A percentile compares a stretch with the other conserved stretches of the same genome.
Evolutionary conservation across 2,113 vertebrate genomes (phyloP).

Genomic region (Silurus glanis): DNA sequence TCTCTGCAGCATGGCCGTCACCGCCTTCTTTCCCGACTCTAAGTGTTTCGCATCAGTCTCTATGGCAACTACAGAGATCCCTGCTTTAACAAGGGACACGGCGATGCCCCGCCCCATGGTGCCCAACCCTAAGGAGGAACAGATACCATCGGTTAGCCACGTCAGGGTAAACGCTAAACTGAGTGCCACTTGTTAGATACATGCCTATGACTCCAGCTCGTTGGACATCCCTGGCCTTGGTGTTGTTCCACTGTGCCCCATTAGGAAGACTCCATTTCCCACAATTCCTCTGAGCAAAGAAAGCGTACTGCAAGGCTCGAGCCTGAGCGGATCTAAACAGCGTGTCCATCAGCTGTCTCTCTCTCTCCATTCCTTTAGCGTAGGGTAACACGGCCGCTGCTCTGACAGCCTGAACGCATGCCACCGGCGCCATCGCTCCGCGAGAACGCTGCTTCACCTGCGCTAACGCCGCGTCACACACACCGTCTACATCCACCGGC

Average conservation of each 20-base stretch:
- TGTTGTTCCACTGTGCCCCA: constrained; percentile 80
- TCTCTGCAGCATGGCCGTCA: constrained; percentile 74
- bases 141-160: constrained; percentile 24
- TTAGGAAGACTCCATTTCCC: constrained; percentile 76
- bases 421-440: constrained; percentile 79
- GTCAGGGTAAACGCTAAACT: background rate
- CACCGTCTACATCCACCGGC: constrained; percentile 65
- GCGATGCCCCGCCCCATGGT: constrained; percentile 92
- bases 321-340: constrained; percentile 82
- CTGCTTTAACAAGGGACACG: constrained; percentile 77
- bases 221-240: constrained; percentile 67
- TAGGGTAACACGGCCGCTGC: constrained; percentile 77
- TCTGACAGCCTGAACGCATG: constrained; percentile 79
- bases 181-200: constrained; percentile 35
- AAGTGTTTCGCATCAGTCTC: constrained; percentile 80
- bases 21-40: constrained; percentile 68
- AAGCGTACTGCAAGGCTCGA: constrained; percentile 81
- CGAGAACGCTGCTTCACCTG: constrained; percentile 69
- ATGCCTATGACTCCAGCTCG: constrained; percentile 85
- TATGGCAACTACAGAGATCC: constrained; percentile 82
- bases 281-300: constrained; percentile 80
- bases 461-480: constrained; percentile 68
- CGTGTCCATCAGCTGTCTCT: constrained; percentile 73
- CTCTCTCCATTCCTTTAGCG: constrained; percentile 71
- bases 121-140: constrained; percentile 79